A percentile compares a stretch with the other conserved stretches of the same genome.
Evolutionary conservation across 30 jellyfish, hydroid and myxozoan species (phyloP).

Genomic region (Hydractinia symbiolongicarpus): DNA sequence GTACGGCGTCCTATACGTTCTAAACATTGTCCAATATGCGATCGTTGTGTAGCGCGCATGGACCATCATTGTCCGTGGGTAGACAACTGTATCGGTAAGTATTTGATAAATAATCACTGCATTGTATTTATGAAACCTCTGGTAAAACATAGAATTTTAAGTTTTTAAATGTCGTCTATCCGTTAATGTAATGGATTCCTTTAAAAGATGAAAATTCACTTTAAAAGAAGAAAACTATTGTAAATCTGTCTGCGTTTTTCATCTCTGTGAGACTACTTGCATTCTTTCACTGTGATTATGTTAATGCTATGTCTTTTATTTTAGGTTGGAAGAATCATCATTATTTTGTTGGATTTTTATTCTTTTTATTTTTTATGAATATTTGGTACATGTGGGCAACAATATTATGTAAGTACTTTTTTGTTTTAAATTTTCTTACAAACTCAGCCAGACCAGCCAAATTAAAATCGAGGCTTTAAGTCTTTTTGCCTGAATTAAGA

Average conservation of each 20-base stretch:
- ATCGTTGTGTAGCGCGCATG: slow-evolving; percentile 91
- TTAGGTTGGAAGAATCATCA: slow-evolving; percentile 78
- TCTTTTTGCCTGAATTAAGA: too few species aligned
- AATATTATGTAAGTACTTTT: slow-evolving; percentile 48
- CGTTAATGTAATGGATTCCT: neutral
- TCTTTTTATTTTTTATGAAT: slow-evolving; percentile 69
- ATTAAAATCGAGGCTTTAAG: too few species aligned
- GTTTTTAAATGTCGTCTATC: neutral
- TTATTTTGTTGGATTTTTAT: slow-evolving; percentile 74
- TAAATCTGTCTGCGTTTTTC: too few species aligned
- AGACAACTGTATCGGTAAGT: slow-evolving; percentile 86
- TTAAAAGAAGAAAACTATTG: too few species aligned
- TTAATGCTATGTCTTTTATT: neutral
- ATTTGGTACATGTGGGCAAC: slow-evolving; percentile 85
- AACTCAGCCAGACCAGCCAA: too few species aligned
- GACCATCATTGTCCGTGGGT: slow-evolving; percentile 99
- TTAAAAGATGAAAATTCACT: too few species aligned
- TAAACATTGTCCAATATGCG: slow-evolving; percentile 82
- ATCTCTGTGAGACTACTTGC: too few species aligned
- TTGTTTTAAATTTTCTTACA: neutral
- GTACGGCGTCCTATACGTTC: slow-evolving; percentile 92
- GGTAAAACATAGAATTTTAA: neutral
- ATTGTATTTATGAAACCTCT: neutral
- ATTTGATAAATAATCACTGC: neutral
- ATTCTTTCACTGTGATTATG: too few species aligned